phyloP scores from a whole-genome alignment of 1,140 invertebrate genomes.

The Odontomachus brunneus region DNA sequence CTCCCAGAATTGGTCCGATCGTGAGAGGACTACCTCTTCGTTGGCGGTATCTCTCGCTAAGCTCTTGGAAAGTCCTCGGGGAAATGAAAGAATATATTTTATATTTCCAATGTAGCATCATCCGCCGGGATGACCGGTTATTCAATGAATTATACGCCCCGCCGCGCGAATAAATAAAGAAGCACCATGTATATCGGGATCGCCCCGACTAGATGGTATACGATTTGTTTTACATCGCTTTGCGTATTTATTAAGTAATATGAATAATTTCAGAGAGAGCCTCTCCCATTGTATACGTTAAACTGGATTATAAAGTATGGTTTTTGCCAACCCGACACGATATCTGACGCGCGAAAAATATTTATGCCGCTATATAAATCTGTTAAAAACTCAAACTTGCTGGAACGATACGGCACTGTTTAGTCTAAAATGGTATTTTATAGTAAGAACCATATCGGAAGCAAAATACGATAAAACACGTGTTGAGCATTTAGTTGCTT shows the following conservation, averaged over 20 bases:
- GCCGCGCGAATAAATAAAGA: slow-evolving; percentile 51
- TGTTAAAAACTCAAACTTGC: not conserved
- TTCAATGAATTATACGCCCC: slow-evolving; percentile 45
- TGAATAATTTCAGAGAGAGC: slow-evolving; percentile 8
- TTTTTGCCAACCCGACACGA: not conserved
- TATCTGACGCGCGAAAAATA: not conserved
- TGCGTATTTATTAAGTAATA: slow-evolving; percentile 36
- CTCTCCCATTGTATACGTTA: not conserved
- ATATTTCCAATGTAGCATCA: slow-evolving; percentile 39
- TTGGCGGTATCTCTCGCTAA: slow-evolving; percentile 3
- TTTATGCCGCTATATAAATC: not conserved
- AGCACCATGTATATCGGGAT: slow-evolving; percentile 25
- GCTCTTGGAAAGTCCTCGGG: slow-evolving; percentile 43
- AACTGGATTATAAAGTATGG: slow-evolving; percentile 10
- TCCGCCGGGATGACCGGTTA: slow-evolving; percentile 32
- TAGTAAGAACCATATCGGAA: too few species aligned
- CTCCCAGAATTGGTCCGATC: slow-evolving; percentile 65
- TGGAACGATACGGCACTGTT: too few species aligned
- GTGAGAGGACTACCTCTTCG: slow-evolving; percentile 68
- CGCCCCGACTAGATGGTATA: slow-evolving; percentile 28
- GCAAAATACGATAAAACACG: not conserved
- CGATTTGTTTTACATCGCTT: slow-evolving; percentile 50
- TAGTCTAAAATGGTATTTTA: too few species aligned
- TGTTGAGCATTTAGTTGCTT: not conserved
- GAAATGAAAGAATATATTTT: slow-evolving; percentile 72